Conservation (phyloP, 2,113 vertebrate species). For the Toxostoma redivivum region DNA sequence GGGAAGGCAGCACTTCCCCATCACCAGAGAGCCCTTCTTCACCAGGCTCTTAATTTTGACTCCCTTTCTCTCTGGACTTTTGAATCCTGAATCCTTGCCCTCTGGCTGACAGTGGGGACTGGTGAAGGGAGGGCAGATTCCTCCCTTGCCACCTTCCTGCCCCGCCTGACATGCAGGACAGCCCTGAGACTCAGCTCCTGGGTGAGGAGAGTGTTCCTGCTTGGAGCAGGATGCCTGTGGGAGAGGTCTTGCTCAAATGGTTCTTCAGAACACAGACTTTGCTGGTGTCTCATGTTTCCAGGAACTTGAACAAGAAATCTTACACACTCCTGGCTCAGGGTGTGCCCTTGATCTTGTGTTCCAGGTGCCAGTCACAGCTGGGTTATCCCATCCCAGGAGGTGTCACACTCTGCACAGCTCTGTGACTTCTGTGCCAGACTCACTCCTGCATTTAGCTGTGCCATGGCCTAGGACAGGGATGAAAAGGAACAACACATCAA, state of each 20-base stretch:
- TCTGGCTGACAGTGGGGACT: neutral
- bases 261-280: neutral
- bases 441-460: neutral
- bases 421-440: neutral
- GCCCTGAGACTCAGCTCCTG: neutral
- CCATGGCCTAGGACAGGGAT: neutral
- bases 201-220: neutral
- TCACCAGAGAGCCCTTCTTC: neutral
- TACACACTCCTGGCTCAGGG: too few species aligned
- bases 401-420: neutral
- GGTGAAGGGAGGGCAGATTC: neutral
- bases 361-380: neutral
- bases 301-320: neutral
- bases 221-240: neutral
- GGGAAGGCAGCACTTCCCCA: neutral
- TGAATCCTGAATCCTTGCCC: neutral
- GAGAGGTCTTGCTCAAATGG: neutral
- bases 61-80: neutral
- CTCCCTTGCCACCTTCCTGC: fast-evolving
- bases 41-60: neutral
- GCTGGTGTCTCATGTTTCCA: neutral
- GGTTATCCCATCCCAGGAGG: neutral
- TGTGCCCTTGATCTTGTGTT: neutral
- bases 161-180: neutral
- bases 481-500: neutral